Evolutionary conservation across 2,888 invertebrate genomes (phyloP), one percentile per base, ranked within the genome.

Genomic region (Dromius quadrimaculatus): DNA sequence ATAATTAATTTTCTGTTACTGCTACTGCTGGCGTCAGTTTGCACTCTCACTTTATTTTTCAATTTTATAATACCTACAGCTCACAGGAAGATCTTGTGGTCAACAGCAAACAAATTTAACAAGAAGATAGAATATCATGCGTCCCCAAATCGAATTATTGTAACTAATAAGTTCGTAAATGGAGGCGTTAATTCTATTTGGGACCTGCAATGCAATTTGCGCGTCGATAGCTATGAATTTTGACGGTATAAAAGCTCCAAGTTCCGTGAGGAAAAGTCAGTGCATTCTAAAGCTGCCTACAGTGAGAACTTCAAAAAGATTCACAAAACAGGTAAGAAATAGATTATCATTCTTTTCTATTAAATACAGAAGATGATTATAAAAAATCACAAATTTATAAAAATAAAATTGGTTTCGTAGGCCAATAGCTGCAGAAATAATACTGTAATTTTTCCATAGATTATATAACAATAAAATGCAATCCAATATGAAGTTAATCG

Each of bases 151-250:
- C 74, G 65, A 75, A 76, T 77, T 77, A 76, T 72, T 65, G 71
- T 54, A 74, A 73, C 74, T 77, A 77, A 77, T 76, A 76, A 76
- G 74, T 70, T 71, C 69, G 74, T 73, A 76, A 77, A 77, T 77
- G 77, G 76, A 73, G 62, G 63, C 70, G 64, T 63, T 77, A 77
- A 77, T 76, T 74, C 72, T 71, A 71, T 77, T 77, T 76, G 71
- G 41, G 38, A 54, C 23, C 41, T 41, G 57, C 32, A 59, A 59
- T 45, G 45, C 68, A 68, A 57, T 59, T 68, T 68, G 57, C 59
- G 32, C 57, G 32, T 32, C 32, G 59, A 59, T 43, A 59, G 43
- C 68, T 57, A 57, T 57, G 68, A 68, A 45, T 45, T 68, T 68
- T 68, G 68, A 68, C 59, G 45, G 68, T 59, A 59, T 68, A 68